A percentile compares a stretch with the other conserved stretches of the same genome.
Evolutionary conservation across 2,113 vertebrate species (phyloP).

Genomic region (Ciconia maguari): DNA sequence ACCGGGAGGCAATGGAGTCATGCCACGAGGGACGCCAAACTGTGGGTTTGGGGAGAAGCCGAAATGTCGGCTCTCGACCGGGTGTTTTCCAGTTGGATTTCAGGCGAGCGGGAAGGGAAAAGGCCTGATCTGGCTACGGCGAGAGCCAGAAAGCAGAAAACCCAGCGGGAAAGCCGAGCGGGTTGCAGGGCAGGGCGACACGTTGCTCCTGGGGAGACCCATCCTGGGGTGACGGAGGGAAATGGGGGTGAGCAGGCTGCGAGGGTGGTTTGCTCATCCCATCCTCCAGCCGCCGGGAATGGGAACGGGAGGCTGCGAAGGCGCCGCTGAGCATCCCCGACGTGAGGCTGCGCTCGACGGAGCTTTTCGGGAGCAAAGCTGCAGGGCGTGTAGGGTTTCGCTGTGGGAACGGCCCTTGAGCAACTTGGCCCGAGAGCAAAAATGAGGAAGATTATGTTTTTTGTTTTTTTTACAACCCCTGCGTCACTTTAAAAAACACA

Average conservation of each 20-base stretch:
- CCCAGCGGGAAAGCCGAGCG: not conserved
- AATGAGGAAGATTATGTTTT: not conserved
- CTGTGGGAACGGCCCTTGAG: not conserved
- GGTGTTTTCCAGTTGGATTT: not conserved
- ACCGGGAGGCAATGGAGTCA: rapidly evolving
- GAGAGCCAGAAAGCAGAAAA: not conserved
- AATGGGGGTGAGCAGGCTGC: not conserved
- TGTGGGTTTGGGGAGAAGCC: rapidly evolving
- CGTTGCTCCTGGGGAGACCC: not conserved
- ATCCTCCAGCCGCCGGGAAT: rapidly evolving
- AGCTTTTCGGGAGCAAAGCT: not conserved
- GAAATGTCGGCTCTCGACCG: rapidly evolving
- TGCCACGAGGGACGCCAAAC: rapidly evolving
- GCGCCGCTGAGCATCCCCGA: rapidly evolving
- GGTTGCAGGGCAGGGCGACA: no score
- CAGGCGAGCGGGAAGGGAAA: not conserved
- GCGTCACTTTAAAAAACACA: rapidly evolving
- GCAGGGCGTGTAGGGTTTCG: rapidly evolving
- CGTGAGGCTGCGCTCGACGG: rapidly evolving
- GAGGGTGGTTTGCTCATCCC: not conserved
- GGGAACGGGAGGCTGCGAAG: not conserved
- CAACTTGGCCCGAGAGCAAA: not conserved
- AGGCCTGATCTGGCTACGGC: not conserved
- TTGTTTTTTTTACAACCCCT: not conserved
- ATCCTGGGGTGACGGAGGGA: rapidly evolving